Percentiles rank a stretch among this genome's conserved stretches.
Conservation (phyloP, 30 jellyfish, hydroid and myxozoan genomes). For the Chrysaora quinquecirrha region DNA sequence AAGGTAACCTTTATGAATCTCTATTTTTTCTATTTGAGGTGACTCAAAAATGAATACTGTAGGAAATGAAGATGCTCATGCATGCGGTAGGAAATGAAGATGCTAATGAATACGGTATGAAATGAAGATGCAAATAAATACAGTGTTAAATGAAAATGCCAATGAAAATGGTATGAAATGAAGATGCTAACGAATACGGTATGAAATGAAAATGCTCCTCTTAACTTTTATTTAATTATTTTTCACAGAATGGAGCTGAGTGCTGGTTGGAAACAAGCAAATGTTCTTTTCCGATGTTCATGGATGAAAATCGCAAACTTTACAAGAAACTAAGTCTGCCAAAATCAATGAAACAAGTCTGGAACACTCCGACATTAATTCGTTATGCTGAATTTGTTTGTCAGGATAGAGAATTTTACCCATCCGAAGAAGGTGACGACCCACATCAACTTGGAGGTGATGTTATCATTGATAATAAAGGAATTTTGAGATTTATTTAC, state of each 20-base stretch:
- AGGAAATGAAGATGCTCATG: too few relatives aligned
- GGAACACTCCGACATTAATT: conserved; percentile 66
- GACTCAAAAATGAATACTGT: too few relatives aligned
- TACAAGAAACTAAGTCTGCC: conserved; percentile 65
- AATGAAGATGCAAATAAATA: too few relatives aligned
- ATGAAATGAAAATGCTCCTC: too few relatives aligned
- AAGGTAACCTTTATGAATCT: conserved; percentile 69
- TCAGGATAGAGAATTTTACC: conserved; percentile 51
- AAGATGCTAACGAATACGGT: too few relatives aligned
- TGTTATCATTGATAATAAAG: conserved; percentile 52
- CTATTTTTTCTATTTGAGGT: too few relatives aligned
- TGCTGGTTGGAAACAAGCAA: conserved; percentile 67
- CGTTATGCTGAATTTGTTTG: conserved; percentile 76
- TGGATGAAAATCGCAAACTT: conserved; percentile 68
- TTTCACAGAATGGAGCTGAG: conserved; percentile 64
- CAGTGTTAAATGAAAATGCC: too few relatives aligned
- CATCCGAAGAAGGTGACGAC: conserved; percentile 79
- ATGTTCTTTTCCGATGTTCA: conserved; percentile 70
- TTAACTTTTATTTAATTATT: too few relatives aligned
- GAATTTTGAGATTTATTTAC: conserved; percentile 46
- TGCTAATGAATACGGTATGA: too few relatives aligned
- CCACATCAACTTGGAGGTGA: conserved; percentile 97
- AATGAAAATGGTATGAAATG: too few relatives aligned
- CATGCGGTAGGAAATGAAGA: too few relatives aligned
- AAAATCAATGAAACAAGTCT: conserved; percentile 60